Conservation (phyloP, 2,797 vertebrate species). For the Falco rusticolus region DNA sequence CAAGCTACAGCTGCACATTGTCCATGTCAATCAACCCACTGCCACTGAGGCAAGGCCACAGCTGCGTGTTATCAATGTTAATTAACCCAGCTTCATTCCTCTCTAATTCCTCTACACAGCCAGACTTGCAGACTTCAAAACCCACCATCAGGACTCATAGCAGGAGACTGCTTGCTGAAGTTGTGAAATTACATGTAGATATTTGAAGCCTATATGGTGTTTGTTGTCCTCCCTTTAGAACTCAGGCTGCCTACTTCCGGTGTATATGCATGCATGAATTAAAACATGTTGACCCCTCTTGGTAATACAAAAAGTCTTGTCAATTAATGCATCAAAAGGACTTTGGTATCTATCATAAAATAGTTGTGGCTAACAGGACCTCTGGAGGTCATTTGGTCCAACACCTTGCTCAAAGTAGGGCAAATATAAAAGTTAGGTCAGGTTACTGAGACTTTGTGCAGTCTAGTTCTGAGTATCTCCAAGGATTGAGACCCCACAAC, state of each 20-base stretch:
- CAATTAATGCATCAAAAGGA: neutral
- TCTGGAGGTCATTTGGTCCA: neutral
- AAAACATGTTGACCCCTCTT: neutral
- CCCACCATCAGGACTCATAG: neutral
- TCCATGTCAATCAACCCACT: no score
- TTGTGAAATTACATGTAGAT: neutral
- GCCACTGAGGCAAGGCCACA: no score
- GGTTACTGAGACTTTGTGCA: neutral
- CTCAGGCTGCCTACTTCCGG: neutral
- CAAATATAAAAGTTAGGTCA: neutral
- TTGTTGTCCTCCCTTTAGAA: neutral
- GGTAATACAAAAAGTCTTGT: neutral
- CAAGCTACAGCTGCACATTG: no score
- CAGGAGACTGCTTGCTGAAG: neutral
- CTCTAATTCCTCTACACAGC: no score
- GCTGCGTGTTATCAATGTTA: no score
- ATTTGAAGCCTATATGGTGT: neutral
- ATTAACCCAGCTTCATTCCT: no score
- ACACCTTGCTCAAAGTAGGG: neutral
- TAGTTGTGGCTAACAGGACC: neutral
- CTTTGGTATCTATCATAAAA: neutral
- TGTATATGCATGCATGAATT: neutral
- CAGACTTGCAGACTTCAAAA: neutral
- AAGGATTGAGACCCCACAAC: neutral
- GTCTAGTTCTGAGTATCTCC: neutral